Conservation (phyloP, 2,113 vertebrate genomes). For the Sorex fumeus region DNA sequence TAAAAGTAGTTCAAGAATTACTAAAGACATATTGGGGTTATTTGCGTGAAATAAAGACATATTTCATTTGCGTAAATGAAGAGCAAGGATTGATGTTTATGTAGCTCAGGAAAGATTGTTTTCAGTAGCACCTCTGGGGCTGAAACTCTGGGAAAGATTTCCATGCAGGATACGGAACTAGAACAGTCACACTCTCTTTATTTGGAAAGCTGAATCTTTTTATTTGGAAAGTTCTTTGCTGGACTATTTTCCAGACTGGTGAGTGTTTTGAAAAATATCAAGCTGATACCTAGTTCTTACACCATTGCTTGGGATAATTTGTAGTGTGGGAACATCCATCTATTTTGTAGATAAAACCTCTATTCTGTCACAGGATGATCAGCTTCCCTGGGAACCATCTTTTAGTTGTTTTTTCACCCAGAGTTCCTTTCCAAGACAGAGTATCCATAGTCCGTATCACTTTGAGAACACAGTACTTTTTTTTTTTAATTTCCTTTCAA, state of each 20-base stretch:
- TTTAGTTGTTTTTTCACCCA: background rate
- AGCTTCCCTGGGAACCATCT: background rate
- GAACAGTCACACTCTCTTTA: background rate
- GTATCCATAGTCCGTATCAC: background rate
- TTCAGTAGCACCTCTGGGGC: background rate
- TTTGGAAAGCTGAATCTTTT: background rate
- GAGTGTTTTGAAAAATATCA: background rate
- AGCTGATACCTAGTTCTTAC: background rate
- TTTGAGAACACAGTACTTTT: background rate
- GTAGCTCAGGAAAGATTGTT: background rate
- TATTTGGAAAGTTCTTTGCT: background rate
- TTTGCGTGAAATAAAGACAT: constrained; percentile 29
- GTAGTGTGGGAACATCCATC: background rate
- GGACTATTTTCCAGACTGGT: background rate
- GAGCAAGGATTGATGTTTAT: background rate
- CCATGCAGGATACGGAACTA: background rate
- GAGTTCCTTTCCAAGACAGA: background rate
- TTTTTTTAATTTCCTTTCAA: background rate
- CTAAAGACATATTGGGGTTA: constrained; percentile 10
- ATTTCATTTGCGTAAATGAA: no score
- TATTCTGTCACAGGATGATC: background rate
- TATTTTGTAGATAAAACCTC: no score
- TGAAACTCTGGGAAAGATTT: background rate
- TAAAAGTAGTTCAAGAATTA: background rate
- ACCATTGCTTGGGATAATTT: background rate